Evolutionary conservation across 1,140 invertebrate genomes (phyloP), one percentile per base, ranked within the genome.

Genomic region (Aphidius gifuensis): DNA sequence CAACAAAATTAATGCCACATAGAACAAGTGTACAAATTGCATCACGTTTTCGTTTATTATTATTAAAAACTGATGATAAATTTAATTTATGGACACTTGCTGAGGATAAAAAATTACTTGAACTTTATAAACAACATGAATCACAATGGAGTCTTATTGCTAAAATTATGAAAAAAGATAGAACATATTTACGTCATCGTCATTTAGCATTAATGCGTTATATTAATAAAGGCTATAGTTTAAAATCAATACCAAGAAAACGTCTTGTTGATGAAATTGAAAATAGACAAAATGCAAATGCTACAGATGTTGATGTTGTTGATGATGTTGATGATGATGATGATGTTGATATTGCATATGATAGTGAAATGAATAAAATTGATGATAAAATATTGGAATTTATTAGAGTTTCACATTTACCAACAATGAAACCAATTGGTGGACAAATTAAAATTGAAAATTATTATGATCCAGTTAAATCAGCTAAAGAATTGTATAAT

Each of bases 21-120:
- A 79, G 86, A 44, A 82, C 83, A 0, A 68, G 78, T 7, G 67
- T 78, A 1, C 86, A 88, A 65, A 70, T 87, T 1, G 81, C 80
- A 8, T 74, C 81, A 11, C 83, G 83, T 44, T 87, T 83, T 59
- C 71, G 76, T 9, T 82, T 80, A 5, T 50, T 85, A 32, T 72
- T 74, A 4, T 66, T 75, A 38, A 76, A 74, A 3, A 67, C 74
- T 44, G 66, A 57, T 48, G 23, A 63, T 43, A 71, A 75, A 9
- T 69, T 69, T n/a, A 75, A 72, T 51, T 44, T 66, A 1, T 87
- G 84, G 80, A 80, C 79, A 0, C 6, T 75, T 1, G 66, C 77
- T n/a, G 80, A 83, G 42, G 83, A 84, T 57, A 61, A 64, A 1
- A 74, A 74, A 39, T 60, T 85, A 5, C 59, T 85, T 9, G 42